These are phyloP conservation scores for Cryptoblepharus egeriae DNA, from an alignment of 2,797 vertebrate species.

Conservation along the genomic window DNA sequence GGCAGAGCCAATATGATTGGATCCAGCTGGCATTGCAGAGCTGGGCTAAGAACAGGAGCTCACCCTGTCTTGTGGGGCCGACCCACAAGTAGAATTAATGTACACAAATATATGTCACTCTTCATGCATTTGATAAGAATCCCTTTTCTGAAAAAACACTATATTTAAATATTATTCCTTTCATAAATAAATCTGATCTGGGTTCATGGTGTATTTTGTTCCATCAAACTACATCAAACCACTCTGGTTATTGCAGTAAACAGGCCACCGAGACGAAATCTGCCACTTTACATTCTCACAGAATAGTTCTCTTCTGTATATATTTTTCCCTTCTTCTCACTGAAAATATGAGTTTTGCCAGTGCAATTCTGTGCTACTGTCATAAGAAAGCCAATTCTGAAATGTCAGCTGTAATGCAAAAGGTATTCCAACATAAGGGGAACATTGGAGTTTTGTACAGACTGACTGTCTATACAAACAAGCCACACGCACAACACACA, in stretches of 20 bases:
- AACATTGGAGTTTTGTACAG: neutral
- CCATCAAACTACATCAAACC: constrained; percentile 3
- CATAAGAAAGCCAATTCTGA: constrained; percentile 1
- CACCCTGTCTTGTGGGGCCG: too few relatives aligned
- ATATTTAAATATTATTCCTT: neutral
- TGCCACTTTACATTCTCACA: neutral
- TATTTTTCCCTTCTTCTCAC: neutral
- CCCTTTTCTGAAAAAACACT: constrained; percentile 11
- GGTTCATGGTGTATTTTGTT: neutral
- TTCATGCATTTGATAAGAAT: neutral
- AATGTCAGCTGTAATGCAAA: constrained; percentile 4
- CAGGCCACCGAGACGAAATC: neutral
- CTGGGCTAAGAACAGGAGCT: too few relatives aligned
- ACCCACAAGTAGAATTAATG: too few relatives aligned
- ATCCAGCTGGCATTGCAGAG: too few relatives aligned
- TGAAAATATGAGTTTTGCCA: neutral
- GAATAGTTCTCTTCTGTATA: neutral
- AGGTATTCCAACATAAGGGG: neutral
- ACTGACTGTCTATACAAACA: too few relatives aligned
- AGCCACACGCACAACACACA: too few relatives aligned
- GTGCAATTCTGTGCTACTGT: neutral
- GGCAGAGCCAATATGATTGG: too few relatives aligned
- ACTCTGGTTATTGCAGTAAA: constrained; percentile 10
- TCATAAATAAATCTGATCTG: constrained; percentile 18
- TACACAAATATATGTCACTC: neutral